Base-by-base conservation (phyloP, 37 sponge, comb jelly and placozoan genomes). In the Axinella damicornis region DNA sequence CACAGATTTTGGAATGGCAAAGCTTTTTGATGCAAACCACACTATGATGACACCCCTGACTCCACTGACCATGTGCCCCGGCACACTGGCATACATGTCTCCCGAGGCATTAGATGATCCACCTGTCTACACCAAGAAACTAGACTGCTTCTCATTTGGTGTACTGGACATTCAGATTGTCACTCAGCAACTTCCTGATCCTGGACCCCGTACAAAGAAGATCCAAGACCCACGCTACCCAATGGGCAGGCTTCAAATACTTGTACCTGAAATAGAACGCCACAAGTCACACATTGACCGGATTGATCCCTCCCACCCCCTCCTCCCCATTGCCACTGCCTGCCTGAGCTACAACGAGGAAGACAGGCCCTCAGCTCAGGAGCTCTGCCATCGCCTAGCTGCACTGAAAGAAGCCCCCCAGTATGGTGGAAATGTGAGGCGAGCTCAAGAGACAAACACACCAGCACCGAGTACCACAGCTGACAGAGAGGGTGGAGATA, bases 1-100 rank as follows among this genome's bases (percentile, higher is more conserved):
- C 62, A 61, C 25, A 22, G 62, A 61, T 61, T 61, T 61, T 25
- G 62, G 62, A 61, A 61, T 61, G 62, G n/a, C 62, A 61, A 61
- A 25, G 62, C 27, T 61, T 25, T 46, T 46, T 46, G 46, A 46
- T 46, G 46, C 9, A 9, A 46, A 46, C 9, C 46, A 9, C 46
- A 9, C 46, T 46, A 46, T 9, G 6, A 46, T 12, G 9, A 20
- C 37, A 36, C 33, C 38, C 12, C 17, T 34, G 9, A 40, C 52
- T 39, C 52, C 72, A 9, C 38, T 24, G 38, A 71, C 72, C 25
- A 37, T 38, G 53, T 71, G 72, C 24, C 72, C 72, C 15, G 72
- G 72, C 1, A 40, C 72, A 19, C 15, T 22, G 2, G 39, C 38
- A 18, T 71, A 71, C 72, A 71, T 71, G 72, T 41, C 62, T 22